A percentile compares a stretch with the other conserved stretches of the same genome.
phyloP scores from a whole-genome alignment of 2,113 vertebrate genomes.

The human (Homo sapiens) region GRCh38 chr18:28610001-28610500 shows the following conservation, averaged over 20 bases:
- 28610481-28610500: too few species aligned
- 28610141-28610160: too few species aligned
- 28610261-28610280: neutral
- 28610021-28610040: too few species aligned
- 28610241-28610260: neutral
- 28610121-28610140: neutral
- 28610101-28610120: neutral
- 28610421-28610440: neutral
- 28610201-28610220: neutral
- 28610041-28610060: too few species aligned
- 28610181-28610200: neutral
- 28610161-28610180: too few species aligned
- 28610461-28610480: too few species aligned
- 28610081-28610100: neutral
- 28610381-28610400: neutral
- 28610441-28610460: too few species aligned
- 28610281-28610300: neutral
- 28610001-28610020: neutral
- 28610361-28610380: neutral
- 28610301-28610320: too few species aligned
- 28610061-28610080: neutral
- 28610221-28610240: neutral
- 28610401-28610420: neutral
- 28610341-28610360: too few species aligned
- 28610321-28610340: too few species aligned